These are phyloP conservation scores for Calidris pugnax DNA, from an alignment of 2,113 vertebrate genomes.

Conservation along the genomic window DNA sequence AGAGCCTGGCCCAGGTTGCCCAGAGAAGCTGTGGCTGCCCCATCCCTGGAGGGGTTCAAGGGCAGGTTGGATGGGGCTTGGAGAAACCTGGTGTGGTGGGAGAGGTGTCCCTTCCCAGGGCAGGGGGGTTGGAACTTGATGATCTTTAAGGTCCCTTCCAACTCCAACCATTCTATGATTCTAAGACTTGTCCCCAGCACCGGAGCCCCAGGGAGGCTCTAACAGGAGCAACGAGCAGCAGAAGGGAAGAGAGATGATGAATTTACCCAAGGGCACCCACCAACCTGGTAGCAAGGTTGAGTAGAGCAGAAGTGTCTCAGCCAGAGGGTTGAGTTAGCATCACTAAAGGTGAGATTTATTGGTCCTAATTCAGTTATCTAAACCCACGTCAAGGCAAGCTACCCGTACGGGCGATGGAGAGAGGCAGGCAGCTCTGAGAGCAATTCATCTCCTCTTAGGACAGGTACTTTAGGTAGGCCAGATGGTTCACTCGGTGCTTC, in stretches of 20 bases:
- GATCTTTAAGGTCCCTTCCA: too few relatives aligned
- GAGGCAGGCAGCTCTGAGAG: neutral
- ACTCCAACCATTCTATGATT: too few relatives aligned
- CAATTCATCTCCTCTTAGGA: neutral
- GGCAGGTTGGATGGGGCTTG: too few relatives aligned
- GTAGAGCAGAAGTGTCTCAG: neutral
- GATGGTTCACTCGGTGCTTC: neutral
- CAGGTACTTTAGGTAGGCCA: neutral
- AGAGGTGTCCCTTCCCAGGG: too few relatives aligned
- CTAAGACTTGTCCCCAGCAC: too few relatives aligned
- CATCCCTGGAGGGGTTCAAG: too few relatives aligned
- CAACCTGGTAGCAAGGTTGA: neutral
- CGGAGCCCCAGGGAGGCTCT: rapidly evolving
- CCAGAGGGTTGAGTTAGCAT: neutral
- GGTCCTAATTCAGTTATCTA: neutral
- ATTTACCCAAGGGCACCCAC: neutral
- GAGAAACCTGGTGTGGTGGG: too few relatives aligned
- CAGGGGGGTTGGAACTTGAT: too few relatives aligned
- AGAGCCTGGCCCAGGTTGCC: too few relatives aligned
- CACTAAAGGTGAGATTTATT: neutral
- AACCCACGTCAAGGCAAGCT: neutral
- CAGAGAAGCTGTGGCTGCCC: too few relatives aligned
- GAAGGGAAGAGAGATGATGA: neutral
- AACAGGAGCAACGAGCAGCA: neutral
- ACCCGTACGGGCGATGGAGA: neutral